Base-by-base conservation (phyloP, 1,140 invertebrate genomes). In the Drosophila obscura region DNA sequence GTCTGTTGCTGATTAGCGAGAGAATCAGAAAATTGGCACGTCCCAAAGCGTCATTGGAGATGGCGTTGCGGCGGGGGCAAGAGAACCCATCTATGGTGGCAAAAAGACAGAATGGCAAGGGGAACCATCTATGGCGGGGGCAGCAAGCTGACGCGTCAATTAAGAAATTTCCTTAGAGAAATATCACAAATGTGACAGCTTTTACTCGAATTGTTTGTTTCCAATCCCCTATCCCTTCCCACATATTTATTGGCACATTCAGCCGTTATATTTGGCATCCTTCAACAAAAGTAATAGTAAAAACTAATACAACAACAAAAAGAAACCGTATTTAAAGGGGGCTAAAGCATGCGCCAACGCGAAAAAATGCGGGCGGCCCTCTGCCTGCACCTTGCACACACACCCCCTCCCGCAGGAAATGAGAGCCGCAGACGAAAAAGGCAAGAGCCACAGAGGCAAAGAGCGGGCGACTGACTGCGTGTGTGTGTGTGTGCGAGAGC, bases 361-460 rank as follows among this genome's bases (percentile, higher is more conserved):
- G 64, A 59, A 56, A 69, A 69, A 1, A 69, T 69, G 66, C 66
- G 66, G 66, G 66, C 64, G 28, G 45, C 44, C 60, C 52, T 45
- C 41, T 31, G 53, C 35, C 63, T 68, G 66, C 66, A 69, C 66
- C 67, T 72, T 59, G 66, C 64, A 68, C 51, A 68, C 51, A 69
- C 41, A 19, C 19, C 19, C 62, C 62, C 62, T 19, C 52, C 28
- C 19, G 4, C 4, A 39, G 35, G 35, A 11, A 71, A 57, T 35
- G 55, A 58, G 52, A 35, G 66, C 39, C 50, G n/a, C 5, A 52
- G 31, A 43, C 59, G 45, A 35, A 50, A 19, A 44, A 41, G 41
- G 4, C 5, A 15, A 45, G 48, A 13, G 51, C 52, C 43, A 44
- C 31, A 39, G 16, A 28, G 61, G 28, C 22, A 35, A 45, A 49